phyloP scores from a whole-genome alignment of 2,797 vertebrate genomes.

The Phrynocephalus vlangalii region DNA sequence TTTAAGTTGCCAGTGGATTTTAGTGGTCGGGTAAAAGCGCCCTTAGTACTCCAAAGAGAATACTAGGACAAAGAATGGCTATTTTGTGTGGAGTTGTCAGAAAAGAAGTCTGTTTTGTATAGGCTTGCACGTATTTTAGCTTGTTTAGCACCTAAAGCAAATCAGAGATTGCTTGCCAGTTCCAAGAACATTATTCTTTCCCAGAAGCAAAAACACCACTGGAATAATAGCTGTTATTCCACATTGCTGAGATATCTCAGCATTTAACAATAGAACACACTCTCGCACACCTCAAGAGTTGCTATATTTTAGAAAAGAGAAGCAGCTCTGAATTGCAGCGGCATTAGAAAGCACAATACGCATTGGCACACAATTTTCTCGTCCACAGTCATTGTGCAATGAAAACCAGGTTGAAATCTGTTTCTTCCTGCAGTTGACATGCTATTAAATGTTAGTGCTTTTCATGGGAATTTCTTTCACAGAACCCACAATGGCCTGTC shows the following conservation, averaged over 20 bases:
- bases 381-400: not conserved
- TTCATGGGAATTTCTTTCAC: constrained; percentile 1
- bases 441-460: not conserved
- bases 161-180: constrained; percentile 6
- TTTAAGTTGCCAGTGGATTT: no score
- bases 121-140: not conserved
- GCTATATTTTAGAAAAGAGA: not conserved
- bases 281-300: not conserved
- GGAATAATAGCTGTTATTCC: constrained; percentile 15
- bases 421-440: not conserved
- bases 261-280: not conserved
- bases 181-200: not conserved
- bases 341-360: not conserved
- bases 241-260: not conserved
- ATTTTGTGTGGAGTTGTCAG: not conserved
- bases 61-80: no score
- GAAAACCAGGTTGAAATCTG: not conserved
- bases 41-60: not conserved
- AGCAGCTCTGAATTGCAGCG: not conserved
- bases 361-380: not conserved
- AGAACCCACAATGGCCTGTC: not conserved
- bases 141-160: constrained; percentile 9
- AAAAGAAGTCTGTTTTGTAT: constrained; percentile 15
- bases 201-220: constrained; percentile 6
- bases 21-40: no score